Percentiles rank a stretch among this genome's conserved stretches.
Evolutionary conservation across 2,888 invertebrate species (phyloP).

Genomic region (Andrena marginata): DNA sequence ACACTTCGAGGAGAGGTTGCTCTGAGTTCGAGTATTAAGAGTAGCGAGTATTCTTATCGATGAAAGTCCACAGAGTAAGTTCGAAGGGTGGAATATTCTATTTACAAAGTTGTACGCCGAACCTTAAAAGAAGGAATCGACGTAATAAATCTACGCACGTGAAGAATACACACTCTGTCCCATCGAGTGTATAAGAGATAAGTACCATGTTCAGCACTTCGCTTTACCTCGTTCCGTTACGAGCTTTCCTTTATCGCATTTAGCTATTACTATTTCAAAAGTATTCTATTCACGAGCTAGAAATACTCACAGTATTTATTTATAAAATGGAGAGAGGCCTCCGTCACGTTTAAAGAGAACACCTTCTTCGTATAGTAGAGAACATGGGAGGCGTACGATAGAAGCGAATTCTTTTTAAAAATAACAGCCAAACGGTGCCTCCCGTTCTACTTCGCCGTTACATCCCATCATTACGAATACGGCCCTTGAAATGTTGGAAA

Average conservation of each 20-base stretch:
- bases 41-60: constrained; percentile 33
- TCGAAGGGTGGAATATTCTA: constrained; percentile 32
- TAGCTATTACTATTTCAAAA: constrained; percentile 33
- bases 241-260: constrained; percentile 12
- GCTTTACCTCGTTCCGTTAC: constrained; percentile 24
- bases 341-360: constrained; percentile 2
- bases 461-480: background rate
- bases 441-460: constrained; percentile 14
- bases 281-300: constrained; percentile 30
- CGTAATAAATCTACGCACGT: constrained; percentile 49
- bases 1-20: constrained; percentile 32
- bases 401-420: constrained; percentile 30
- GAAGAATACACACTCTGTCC: constrained; percentile 24
- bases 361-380: constrained; percentile 6
- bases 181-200: constrained; percentile 29
- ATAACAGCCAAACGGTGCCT: constrained; percentile 16
- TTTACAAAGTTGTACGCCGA: constrained; percentile 45
- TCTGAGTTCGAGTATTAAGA: constrained; percentile 30
- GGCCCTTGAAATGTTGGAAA: constrained; percentile 2
- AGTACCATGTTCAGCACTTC: constrained; percentile 19
- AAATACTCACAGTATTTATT: constrained; percentile 39
- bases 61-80: constrained; percentile 21
- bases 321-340: constrained; percentile 14
- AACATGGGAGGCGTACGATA: constrained; percentile 1
- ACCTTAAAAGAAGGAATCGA: constrained; percentile 30